Base-by-base conservation (phyloP, 1,140 invertebrate species). In the Saccostrea cuccullata region DNA sequence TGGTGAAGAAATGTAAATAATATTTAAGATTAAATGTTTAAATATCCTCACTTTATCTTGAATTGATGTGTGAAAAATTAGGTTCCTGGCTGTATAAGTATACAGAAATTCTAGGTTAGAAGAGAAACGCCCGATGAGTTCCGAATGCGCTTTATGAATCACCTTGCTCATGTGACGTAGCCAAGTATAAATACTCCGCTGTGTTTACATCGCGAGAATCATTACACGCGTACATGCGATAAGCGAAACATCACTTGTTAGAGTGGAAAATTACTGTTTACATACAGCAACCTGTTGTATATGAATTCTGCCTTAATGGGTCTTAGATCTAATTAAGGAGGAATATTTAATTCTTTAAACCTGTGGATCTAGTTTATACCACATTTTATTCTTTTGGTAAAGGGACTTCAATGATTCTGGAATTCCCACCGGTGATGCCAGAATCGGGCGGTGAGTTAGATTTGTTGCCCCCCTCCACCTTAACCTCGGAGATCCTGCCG, bases 391-490 rank as follows among this genome's bases (percentile, higher is more conserved):
- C n/a, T 8, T 73, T 26, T 73, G 23, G n/a, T 30, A 73, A 9
- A 56, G 55, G 17, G 55, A 82, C 23, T 84, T 84, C 56, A 84
- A 84, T 58, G 26, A 73, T 30, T 83, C 55, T 73, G 70, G 70
- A 73, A 73, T 73, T 73, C 2, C 70, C 70, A 73, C 70, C 70
- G 83, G 84, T 88, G 58, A 94, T 94, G 93, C 93, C 93, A 84
- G 93, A 93, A 87, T 91, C 91, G 23, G 93, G 93, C 60, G 92
- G 92, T n/a, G 93, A 92, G 83, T 83, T 94, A 15, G 91, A 92
- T 70, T 90, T 94, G 13, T 87, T 94, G 82, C 89, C 89, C 58
- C 92, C 91, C n/a, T 86, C 90, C 36, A 58, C 88, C 26, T 56
- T 91, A 8, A 90, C 90, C 83, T 36, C 90, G 36, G 89, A 86